These are phyloP conservation scores for Enteromius mattozi DNA, from an alignment of 2,797 vertebrate species.

Conservation along the genomic window DNA sequence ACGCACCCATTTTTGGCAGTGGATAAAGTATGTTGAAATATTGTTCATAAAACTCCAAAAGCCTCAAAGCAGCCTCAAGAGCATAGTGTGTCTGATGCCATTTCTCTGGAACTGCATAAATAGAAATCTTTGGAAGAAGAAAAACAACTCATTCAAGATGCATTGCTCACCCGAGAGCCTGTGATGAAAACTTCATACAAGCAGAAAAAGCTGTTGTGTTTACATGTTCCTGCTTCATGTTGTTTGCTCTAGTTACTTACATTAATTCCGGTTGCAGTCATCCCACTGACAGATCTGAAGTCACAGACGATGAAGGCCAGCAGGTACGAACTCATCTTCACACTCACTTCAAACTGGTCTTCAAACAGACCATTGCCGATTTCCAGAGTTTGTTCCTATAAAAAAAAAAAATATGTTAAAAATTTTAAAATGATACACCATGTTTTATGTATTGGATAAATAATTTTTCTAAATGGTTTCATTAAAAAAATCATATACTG, in stretches of 20 bases:
- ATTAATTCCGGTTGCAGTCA: slow-evolving; percentile 77
- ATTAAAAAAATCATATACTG: not conserved
- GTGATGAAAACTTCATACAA: not conserved
- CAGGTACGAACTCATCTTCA: slow-evolving; percentile 83
- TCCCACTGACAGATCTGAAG: slow-evolving; percentile 77
- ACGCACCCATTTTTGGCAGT: slow-evolving; percentile 80
- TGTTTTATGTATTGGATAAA: not conserved
- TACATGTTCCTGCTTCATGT: not conserved
- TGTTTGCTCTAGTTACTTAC: slow-evolving; percentile 58
- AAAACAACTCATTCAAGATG: slow-evolving; percentile 3
- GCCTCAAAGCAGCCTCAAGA: slow-evolving; percentile 79
- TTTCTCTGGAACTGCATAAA: slow-evolving; percentile 80
- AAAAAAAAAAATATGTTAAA: not conserved
- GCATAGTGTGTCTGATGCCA: slow-evolving; percentile 79
- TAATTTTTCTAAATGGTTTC: not conserved
- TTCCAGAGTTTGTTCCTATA: slow-evolving; percentile 74
- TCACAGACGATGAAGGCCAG: slow-evolving; percentile 82
- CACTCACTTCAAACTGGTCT: slow-evolving; percentile 78
- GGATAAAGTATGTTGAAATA: slow-evolving; percentile 83
- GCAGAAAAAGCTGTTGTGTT: not conserved
- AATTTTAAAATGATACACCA: not conserved
- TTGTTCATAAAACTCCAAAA: slow-evolving; percentile 83
- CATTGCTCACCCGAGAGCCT: not conserved
- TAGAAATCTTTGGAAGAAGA: slow-evolving; percentile 73
- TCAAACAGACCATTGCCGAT: slow-evolving; percentile 71